A percentile compares a stretch with the other conserved stretches of the same genome.
Evolutionary conservation across 2,888 invertebrate genomes (phyloP).

Genomic region (Blera fallax): DNA sequence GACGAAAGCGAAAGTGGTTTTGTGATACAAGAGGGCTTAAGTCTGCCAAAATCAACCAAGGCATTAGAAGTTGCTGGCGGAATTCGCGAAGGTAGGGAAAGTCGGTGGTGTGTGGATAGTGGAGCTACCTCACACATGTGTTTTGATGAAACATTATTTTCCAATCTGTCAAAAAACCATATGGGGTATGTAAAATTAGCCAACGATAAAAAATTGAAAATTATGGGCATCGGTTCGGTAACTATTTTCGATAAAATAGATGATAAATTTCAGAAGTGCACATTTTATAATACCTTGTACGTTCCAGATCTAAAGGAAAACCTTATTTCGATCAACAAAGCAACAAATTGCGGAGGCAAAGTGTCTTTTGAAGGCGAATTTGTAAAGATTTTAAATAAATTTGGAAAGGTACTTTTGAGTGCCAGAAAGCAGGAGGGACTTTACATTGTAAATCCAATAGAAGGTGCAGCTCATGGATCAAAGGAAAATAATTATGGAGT

Average conservation of each 20-base stretch:
- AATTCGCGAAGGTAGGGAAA: background rate
- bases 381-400: background rate
- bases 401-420: background rate
- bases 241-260: background rate
- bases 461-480: background rate
- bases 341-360: background rate
- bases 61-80: background rate
- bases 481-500: background rate
- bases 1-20: background rate
- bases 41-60: background rate
- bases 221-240: constrained; percentile 10
- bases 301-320: constrained; percentile 13
- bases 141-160: background rate
- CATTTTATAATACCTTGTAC: background rate
- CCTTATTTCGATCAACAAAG: background rate
- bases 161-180: background rate
- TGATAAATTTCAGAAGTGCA: background rate
- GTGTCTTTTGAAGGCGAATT: background rate
- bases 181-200: background rate
- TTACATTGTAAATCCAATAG: background rate
- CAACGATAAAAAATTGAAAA: too few species aligned
- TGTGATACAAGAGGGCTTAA: background rate
- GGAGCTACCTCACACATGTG: background rate
- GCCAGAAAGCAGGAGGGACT: background rate
- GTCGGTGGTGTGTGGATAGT: background rate